Base-by-base conservation (phyloP, 2,888 invertebrate genomes). In the Linnaemya tessellans region DNA sequence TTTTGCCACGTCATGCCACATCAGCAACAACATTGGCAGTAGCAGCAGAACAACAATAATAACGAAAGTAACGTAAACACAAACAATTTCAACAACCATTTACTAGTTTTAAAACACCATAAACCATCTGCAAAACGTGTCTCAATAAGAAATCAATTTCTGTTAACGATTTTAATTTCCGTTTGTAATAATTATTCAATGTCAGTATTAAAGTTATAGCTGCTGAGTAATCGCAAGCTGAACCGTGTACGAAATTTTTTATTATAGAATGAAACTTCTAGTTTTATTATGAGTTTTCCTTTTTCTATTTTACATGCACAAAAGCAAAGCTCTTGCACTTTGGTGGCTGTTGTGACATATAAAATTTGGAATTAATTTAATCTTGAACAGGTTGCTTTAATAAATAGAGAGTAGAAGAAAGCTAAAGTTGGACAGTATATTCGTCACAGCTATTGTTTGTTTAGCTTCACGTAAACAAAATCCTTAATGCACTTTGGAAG, bases 131-230 rank as follows among this genome's bases (percentile, higher is more conserved):
- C 51, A 56, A 74, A 79, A 84, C 74, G 84, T 79, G 75, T 80
- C 87, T 87, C 88, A 81, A 86, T 86, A 86, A 87, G 88, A 91
- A 91, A 91, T 91, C 91, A 91, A 91, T 91, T 91, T 91, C 91
- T 91, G 88, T 87, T 89, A 87, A 87, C 89, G 89, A 89, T 90
- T 90, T 90, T 90, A 91, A 91, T 91, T 91, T 91, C 91, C 91
- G 91, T 90, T 90, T 89, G 91, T 89, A 91, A 91, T 91, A 91
- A 91, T 91, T 91, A 91, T 91, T 89, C 89, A 89, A 81, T 86
- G 87, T 84, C 87, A 87, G 80, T 84, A 54, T 85, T 80, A 75
- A 86, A 87, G 49, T 74, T 81, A 46, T 70, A 64, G 68, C 77
- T 82, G 77, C 58, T 78, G 70, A 71, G 7, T 73, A 35, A 71